These are phyloP conservation scores for Herpailurus yagouaroundi DNA, from an alignment of 2,113 vertebrate genomes.

Conservation along the genomic window DNA sequence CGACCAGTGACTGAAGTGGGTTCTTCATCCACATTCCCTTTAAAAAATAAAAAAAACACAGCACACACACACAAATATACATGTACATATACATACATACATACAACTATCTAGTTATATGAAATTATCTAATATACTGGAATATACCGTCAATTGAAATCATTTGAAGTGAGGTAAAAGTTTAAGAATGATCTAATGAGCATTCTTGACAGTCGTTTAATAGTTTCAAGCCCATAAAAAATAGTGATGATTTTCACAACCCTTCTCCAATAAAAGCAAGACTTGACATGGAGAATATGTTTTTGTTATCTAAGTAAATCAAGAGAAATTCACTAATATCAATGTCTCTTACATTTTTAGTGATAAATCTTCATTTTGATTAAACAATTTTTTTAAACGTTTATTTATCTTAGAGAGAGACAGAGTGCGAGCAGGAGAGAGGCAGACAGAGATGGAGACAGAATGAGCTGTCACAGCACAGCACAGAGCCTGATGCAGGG, in stretches of 20 bases:
- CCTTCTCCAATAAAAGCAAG: background rate
- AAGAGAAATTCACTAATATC: background rate
- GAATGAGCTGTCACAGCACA: too few relatives aligned
- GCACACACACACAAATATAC: background rate
- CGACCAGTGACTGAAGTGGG: constrained; percentile 96
- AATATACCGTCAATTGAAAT: background rate
- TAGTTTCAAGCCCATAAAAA: background rate
- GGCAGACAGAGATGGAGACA: too few relatives aligned
- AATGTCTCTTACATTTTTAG: background rate
- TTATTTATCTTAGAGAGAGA: too few relatives aligned
- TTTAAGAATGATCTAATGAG: background rate
- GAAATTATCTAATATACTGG: background rate
- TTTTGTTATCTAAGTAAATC: constrained; percentile 12
- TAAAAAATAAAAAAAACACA: background rate
- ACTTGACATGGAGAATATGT: background rate
- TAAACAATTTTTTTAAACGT: too few relatives aligned
- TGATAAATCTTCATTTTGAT: background rate
- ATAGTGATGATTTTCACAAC: background rate
- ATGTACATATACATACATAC: background rate
- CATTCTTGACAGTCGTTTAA: background rate
- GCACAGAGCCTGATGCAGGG: too few relatives aligned
- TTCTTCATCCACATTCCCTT: constrained; percentile 96
- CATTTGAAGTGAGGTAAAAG: background rate
- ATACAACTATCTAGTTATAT: background rate
- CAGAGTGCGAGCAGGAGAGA: too few relatives aligned